Evolutionary conservation across 2,113 vertebrate species (phyloP).

Genomic region (Chaenogobius annularis): DNA sequence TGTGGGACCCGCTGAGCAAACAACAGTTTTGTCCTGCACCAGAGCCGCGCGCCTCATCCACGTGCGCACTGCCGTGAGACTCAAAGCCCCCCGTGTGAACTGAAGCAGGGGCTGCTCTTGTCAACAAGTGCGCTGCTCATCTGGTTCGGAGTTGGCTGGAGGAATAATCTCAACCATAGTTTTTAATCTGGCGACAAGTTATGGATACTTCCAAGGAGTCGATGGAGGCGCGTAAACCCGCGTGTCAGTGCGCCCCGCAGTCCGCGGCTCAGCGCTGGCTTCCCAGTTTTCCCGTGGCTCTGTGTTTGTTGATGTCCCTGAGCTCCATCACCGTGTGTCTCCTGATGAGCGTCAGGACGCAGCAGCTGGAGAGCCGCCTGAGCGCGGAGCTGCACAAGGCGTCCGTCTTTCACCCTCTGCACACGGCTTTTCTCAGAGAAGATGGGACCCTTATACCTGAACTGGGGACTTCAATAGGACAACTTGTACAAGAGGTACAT

Average conservation of each 20-base stretch:
- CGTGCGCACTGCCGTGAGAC: slow-evolving; percentile 19
- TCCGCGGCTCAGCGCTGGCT: slow-evolving; percentile 54
- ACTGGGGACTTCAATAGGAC: slow-evolving; percentile 79
- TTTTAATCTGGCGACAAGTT: slow-evolving; percentile 13
- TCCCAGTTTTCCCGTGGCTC: slow-evolving; percentile 61
- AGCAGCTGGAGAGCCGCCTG: slow-evolving; percentile 83
- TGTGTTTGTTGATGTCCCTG: slow-evolving; percentile 82
- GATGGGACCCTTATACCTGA: slow-evolving; percentile 75
- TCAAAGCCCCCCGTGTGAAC: slow-evolving; percentile 8
- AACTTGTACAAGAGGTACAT: slow-evolving; percentile 84
- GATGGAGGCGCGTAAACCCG: slow-evolving; percentile 54
- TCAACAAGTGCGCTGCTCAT: neutral
- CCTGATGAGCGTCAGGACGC: slow-evolving; percentile 83
- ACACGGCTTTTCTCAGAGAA: slow-evolving; percentile 55
- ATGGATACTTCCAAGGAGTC: slow-evolving; percentile 65
- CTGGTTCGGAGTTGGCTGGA: neutral
- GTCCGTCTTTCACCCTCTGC: slow-evolving; percentile 46
- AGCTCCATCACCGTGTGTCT: slow-evolving; percentile 83
- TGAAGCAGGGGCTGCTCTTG: slow-evolving; percentile 11
- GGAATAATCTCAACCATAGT: neutral
- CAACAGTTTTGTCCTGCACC: slow-evolving; percentile 16
- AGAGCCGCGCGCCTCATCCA: slow-evolving; percentile 29
- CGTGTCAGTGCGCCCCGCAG: slow-evolving; percentile 52
- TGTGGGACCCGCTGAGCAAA: slow-evolving; percentile 35
- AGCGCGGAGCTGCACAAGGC: slow-evolving; percentile 79